Base-by-base conservation (phyloP, 1,140 invertebrate genomes). In the Lucilia sericata region DNA sequence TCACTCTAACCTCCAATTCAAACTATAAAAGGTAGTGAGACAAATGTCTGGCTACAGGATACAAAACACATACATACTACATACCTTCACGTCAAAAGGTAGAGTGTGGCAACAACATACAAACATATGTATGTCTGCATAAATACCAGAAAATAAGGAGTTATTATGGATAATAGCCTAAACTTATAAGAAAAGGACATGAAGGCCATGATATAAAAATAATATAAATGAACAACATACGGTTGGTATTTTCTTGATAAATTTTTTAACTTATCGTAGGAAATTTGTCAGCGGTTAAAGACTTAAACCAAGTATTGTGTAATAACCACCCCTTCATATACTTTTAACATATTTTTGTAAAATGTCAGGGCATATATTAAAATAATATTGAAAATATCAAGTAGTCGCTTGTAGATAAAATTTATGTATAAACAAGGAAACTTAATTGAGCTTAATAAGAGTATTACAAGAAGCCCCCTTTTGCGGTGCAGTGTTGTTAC, bases 101-200 rank as follows among this genome's bases (percentile, higher is more conserved):
- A 60, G 55, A 17, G 8, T 3, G 8, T 17, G 55, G 55, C 55
- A 7, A 17, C 5, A 60, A 14, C 55, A 42, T 3, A 14, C n/a
- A 65, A 65, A 8, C 60, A 65, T 70, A 70, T 70, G 65, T 10
- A 70, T 10, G 25, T 30, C 25, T 60, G 19, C n/a, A 25, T 70
- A 70, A 70, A 21, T 70, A 10, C n/a, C 65, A 70, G 65, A 70
- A 70, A 70, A 70, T 70, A 25, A 25, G 21, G n/a, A 70, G 65
- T 70, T 70, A 70, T 70, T 70, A 70, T 19, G 19, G n/a, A 70
- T 70, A 70, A 70, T 70, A 21, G 65, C 65, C n/a, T 70, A 30
- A 30, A 3, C 17, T 14, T 14, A 60, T 60, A 8, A 42, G n/a
- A 21, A 21, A 70, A 70, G 65, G 65, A 21, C 65, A 55, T 55